Evolutionary conservation across 2,797 vertebrate species (phyloP), one percentile per base, ranked within the genome.

Genomic region (Chiloscyllium punctatum): DNA sequence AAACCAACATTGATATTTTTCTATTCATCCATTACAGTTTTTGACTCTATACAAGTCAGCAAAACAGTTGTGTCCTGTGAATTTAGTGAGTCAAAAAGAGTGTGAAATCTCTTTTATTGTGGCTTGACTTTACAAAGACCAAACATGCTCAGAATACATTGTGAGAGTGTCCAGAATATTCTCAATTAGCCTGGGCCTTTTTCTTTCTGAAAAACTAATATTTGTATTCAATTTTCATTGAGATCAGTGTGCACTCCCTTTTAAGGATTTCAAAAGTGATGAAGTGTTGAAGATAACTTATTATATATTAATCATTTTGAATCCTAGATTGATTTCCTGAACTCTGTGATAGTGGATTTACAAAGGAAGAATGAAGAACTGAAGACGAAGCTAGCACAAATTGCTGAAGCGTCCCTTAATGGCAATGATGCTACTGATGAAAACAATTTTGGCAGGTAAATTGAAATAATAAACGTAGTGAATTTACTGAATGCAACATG

Each of bases 341-440:
- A 99, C 96, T 99, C 99, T 0, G 99, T 99, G 95, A 99, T 99
- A 0, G 98, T 99, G 96, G 99, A 99, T 97, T 98, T 99, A 96
- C 99, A 99, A 96, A 97, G 98, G 96, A 99, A 98, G 96, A 99
- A 99, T 0, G 98, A 99, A 96, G 99, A 99, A 95, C 96, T 99
- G 96, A 99, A 99, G 97, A 96, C 97, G 96, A 99, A 99, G 96
- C 98, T 99, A 97, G 98, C 99, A 97, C 98, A 98, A 97, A 98
- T 99, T 97, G 98, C 98, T 0, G 98, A 99, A 97, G 98, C 98
- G 0, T 98, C 99, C 94, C 98, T 99, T 96, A 99, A 99, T 0
- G 99, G 99, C 96, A 98, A 98, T 0, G 98, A 98, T 13, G 97
- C 98, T 13, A 98, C 98, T 62, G 98, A 98, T 96, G 97, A 98